A percentile compares a stretch with the other conserved stretches of the same genome.
Evolutionary conservation across 2,797 vertebrate genomes (phyloP).

Genomic region (Peromyscus attwateri): DNA sequence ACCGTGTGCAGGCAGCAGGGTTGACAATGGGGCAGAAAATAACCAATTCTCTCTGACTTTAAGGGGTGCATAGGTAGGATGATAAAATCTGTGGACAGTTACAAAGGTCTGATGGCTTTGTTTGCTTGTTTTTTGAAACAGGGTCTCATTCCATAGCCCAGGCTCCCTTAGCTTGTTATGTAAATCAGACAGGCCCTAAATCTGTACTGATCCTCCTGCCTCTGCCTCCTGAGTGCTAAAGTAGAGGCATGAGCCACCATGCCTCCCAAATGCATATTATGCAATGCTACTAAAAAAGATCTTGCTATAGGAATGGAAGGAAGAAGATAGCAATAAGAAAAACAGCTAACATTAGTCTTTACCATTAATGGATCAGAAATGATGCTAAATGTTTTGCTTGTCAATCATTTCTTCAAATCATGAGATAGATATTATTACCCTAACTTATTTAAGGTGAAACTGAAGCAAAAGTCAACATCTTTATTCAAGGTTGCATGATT

Average conservation of each 20-base stretch:
- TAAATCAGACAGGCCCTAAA: background rate
- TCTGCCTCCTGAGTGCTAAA: background rate
- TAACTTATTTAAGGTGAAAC: conserved; percentile 57
- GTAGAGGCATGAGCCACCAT: background rate
- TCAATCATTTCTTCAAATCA: conserved; percentile 61
- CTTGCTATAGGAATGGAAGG: background rate
- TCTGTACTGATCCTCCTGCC: background rate
- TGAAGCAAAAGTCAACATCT: conserved; percentile 52
- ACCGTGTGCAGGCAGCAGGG: conserved; percentile 48
- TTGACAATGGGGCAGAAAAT: conserved; percentile 47
- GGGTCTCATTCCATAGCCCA: background rate
- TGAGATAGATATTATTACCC: conserved; percentile 63
- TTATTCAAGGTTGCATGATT: conserved; percentile 49
- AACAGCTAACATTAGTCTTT: conserved; percentile 11
- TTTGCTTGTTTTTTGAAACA: background rate
- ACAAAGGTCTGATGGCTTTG: background rate
- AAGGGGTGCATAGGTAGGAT: conserved; percentile 53
- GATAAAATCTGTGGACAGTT: conserved; percentile 30
- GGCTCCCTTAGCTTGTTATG: background rate
- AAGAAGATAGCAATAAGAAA: background rate
- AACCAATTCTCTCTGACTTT: conserved; percentile 53
- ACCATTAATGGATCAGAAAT: conserved; percentile 31
- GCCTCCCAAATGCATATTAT: background rate
- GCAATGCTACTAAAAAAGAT: conserved; percentile 54
- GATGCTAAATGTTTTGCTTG: conserved; percentile 51